Evolutionary conservation across 2,797 vertebrate species (phyloP).

Genomic region (Pangasius mekongensis): DNA sequence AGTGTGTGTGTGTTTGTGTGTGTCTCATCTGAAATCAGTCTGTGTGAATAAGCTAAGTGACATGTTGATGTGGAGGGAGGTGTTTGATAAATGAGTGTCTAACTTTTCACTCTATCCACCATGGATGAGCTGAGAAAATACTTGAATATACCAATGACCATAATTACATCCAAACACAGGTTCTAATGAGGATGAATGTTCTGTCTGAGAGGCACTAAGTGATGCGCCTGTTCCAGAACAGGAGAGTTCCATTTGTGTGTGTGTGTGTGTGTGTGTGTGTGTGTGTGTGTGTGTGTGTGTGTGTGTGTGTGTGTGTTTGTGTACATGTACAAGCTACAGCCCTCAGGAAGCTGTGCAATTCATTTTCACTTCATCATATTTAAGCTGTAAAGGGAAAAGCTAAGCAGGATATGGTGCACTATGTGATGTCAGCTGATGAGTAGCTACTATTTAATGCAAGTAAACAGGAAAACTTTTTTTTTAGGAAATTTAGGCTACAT

Average conservation of each 20-base stretch:
- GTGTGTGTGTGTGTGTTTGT: constrained; percentile 40
- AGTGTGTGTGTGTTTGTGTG: constrained; percentile 1
- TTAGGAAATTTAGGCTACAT: neutral
- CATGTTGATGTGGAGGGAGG: constrained; percentile 23
- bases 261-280: constrained; percentile 42
- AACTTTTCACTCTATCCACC: constrained; percentile 30
- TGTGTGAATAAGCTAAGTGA: constrained; percentile 28
- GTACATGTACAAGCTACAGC: neutral
- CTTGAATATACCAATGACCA: constrained; percentile 15
- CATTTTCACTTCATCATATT: constrained; percentile 4
- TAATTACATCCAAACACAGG: constrained; percentile 47
- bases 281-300: constrained; percentile 37
- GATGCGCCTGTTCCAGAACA: constrained; percentile 46
- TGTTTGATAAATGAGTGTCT: constrained; percentile 46
- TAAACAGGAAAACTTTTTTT: neutral
- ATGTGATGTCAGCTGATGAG: neutral
- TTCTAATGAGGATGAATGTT: constrained; percentile 58
- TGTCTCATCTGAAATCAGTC: constrained; percentile 14
- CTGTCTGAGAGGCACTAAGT: constrained; percentile 44
- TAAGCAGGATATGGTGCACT: neutral
- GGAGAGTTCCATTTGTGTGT: constrained; percentile 22
- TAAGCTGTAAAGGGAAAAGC: neutral
- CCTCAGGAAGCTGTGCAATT: neutral
- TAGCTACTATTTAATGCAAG: neutral
- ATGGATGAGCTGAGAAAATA: constrained; percentile 53